Conservation (phyloP, 2,797 vertebrate genomes). For the Menidia menidia region DNA sequence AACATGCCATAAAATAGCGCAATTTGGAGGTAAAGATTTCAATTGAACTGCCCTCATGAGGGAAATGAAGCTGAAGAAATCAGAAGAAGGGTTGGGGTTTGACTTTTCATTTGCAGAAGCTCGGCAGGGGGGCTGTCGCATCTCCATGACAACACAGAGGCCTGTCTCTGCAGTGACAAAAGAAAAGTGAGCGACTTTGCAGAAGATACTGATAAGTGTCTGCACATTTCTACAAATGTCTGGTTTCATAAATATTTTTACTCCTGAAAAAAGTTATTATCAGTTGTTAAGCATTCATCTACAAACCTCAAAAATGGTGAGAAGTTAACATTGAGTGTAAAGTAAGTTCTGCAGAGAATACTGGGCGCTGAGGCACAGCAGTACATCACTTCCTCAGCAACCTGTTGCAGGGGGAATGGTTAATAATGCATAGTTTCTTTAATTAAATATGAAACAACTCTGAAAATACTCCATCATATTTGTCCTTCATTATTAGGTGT, state of each 20-base stretch:
- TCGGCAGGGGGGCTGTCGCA: slow-evolving; percentile 20
- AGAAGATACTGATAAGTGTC: slow-evolving; percentile 7
- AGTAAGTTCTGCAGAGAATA: background rate
- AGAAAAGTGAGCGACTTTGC: slow-evolving; percentile 22
- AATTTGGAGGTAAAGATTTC: slow-evolving; percentile 63
- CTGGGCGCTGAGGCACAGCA: background rate
- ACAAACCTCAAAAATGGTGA: background rate
- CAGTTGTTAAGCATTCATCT: background rate
- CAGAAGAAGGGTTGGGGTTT: slow-evolving; percentile 24
- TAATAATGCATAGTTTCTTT: no score
- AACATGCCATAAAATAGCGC: slow-evolving; percentile 53
- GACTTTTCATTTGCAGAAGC: slow-evolving; percentile 44
- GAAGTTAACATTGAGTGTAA: background rate
- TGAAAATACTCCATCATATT: no score
- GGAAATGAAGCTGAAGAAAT: slow-evolving; percentile 37
- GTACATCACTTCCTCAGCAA: background rate
- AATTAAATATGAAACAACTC: no score
- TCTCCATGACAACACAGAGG: slow-evolving; percentile 9
- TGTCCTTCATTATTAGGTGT: no score
- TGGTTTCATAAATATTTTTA: slow-evolving; percentile 32
- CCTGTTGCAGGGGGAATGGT: background rate
- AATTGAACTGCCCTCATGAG: slow-evolving; percentile 42
- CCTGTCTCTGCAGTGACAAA: slow-evolving; percentile 27
- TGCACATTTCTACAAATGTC: slow-evolving; percentile 16
- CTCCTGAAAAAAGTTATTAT: background rate